Evolutionary conservation across 2,797 vertebrate genomes (phyloP).

Genomic region (Tragelaphus eurycerus): DNA sequence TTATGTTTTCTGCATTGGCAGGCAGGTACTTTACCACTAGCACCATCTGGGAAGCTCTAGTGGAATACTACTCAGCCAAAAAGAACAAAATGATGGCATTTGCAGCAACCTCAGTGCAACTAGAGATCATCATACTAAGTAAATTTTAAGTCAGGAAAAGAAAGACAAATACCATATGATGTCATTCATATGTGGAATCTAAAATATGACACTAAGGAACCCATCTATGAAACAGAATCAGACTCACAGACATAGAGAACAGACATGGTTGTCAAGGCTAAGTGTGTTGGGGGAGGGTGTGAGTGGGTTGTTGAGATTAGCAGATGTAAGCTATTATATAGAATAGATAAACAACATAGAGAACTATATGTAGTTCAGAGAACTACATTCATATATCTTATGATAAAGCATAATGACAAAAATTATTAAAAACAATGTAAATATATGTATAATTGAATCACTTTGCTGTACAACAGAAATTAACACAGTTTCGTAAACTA

Average conservation of each 20-base stretch:
- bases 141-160: not conserved
- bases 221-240: not conserved
- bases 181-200: not conserved
- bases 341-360: not conserved
- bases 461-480: not conserved
- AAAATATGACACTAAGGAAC: not conserved
- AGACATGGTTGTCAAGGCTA: not conserved
- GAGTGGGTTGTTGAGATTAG: not conserved
- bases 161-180: not conserved
- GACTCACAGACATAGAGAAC: not conserved
- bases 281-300: not conserved
- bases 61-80: not conserved
- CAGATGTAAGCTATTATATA: not conserved
- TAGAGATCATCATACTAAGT: not conserved
- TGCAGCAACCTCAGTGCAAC: not conserved
- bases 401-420: not conserved
- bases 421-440: not conserved
- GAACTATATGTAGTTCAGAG: not conserved
- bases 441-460: not conserved
- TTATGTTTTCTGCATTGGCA: not conserved
- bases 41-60: not conserved
- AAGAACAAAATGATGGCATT: not conserved
- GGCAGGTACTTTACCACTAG: not conserved
- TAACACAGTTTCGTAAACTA: not conserved
- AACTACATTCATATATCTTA: not conserved